Base-by-base conservation (phyloP, 1,140 invertebrate species). In the Maconellicoccus hirsutus region DNA sequence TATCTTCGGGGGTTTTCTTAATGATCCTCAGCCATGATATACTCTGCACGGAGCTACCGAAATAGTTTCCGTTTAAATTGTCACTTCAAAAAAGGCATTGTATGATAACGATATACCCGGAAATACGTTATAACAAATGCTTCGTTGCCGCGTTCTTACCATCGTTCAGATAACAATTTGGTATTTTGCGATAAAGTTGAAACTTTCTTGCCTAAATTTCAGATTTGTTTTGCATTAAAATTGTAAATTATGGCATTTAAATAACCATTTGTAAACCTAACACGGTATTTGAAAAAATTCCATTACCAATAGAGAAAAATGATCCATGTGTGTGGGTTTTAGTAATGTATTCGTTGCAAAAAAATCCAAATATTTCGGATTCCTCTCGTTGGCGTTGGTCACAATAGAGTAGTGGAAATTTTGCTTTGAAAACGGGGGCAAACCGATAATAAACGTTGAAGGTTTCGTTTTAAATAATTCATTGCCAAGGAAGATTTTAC, bases 41-140 rank as follows among this genome's bases (percentile, higher is more conserved):
- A 52, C 42, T 52, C 42, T 4, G n/a, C 42, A 14, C 29, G 29
- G 12, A 19, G 12, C 42, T 16, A 52, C 42, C 42, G 42, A 52
- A 52, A 52, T 52, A 52, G 42, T 52, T 52, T 52, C 42, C 42
- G 42, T 52, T 52, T 52, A 52, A 19, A 52, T 52, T 52, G 42
- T 52, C 42, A 52, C 42, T 52, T 52, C 42, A 52, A 52, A 52
- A 52, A 52, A 52, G 42, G 42, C 42, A 52, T 52, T 52, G 42
- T 52, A 52, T 52, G 42, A 52, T 52, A 52, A 52, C 42, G 42
- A 52, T 52, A 52, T 52, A 52, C 42, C 42, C 42, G 42, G 42
- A 52, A 52, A 52, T 52, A 52, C 42, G 42, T 52, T 52, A 52
- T 52, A 52, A 52, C 42, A 52, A 52, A 52, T 52, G n/a, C 42